These are phyloP conservation scores for Sycophila sp. DNA, from an alignment of 1,140 invertebrate genomes.

Conservation along the genomic window DNA sequence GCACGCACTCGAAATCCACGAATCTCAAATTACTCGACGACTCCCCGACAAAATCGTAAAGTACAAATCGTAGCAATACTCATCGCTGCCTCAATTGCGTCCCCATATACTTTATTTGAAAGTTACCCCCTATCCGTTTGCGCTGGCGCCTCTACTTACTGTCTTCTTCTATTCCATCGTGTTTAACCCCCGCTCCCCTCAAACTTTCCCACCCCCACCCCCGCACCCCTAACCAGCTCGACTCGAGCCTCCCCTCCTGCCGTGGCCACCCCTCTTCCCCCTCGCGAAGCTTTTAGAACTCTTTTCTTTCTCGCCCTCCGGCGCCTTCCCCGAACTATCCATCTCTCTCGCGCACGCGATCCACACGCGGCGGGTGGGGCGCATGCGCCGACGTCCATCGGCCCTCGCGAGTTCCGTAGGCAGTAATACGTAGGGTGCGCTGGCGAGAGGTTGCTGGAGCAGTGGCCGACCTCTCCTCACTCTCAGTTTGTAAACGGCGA, in stretches of 20 bases:
- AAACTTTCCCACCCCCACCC: not conserved
- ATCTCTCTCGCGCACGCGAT: constrained; percentile 40
- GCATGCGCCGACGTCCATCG: constrained; percentile 46
- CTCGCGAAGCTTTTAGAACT: constrained; percentile 3
- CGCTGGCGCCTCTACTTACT: too few species aligned
- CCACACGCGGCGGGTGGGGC: constrained; percentile 37
- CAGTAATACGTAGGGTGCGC: constrained; percentile 60
- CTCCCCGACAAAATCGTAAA: too few species aligned
- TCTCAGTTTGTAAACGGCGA: not conserved
- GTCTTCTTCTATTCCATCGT: too few species aligned
- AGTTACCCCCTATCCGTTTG: not conserved
- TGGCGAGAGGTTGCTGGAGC: constrained; percentile 50
- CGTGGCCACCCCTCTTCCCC: not conserved
- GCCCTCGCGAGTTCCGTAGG: constrained; percentile 46
- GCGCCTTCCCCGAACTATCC: constrained; percentile 35
- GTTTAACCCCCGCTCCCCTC: not conserved
- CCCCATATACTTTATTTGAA: too few species aligned
- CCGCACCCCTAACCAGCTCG: not conserved
- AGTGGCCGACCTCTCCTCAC: not conserved
- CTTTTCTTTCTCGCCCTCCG: constrained; percentile 13
- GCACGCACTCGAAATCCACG: too few species aligned
- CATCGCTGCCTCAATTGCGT: too few species aligned
- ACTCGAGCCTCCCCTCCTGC: not conserved
- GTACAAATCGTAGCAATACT: too few species aligned
- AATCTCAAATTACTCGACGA: too few species aligned